These are phyloP conservation scores for Holcopasites calliopsidis DNA, from an alignment of 1,140 invertebrate species.

Conservation along the genomic window DNA sequence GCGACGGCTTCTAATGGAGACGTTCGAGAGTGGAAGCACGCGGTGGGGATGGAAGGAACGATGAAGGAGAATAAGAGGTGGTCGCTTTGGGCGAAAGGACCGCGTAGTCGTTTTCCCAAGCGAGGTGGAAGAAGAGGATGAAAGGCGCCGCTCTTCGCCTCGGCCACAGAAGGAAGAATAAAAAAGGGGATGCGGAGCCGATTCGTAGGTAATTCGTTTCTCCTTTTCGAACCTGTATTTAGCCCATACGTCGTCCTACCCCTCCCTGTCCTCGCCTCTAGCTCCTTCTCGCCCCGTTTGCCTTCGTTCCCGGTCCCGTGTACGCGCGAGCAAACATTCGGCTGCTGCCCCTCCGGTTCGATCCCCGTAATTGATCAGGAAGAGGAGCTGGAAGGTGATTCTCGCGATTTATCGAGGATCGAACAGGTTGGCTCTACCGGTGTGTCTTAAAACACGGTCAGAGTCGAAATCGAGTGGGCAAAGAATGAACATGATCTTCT, in stretches of 20 bases:
- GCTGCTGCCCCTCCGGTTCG: slow-evolving; percentile 6
- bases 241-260: slow-evolving; percentile 19
- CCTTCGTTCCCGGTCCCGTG: not conserved
- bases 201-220: slow-evolving; percentile 67
- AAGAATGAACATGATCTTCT: too few relatives aligned
- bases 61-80: slow-evolving; percentile 29
- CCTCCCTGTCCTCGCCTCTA: not conserved
- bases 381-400: slow-evolving; percentile 31
- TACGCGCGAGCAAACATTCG: slow-evolving; percentile 28
- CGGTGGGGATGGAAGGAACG: not conserved
- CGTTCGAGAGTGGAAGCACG: slow-evolving; percentile 34
- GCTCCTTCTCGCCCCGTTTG: not conserved
- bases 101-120: slow-evolving; percentile 56
- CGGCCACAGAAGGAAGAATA: slow-evolving; percentile 29
- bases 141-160: slow-evolving; percentile 56
- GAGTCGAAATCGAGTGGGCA: too few relatives aligned
- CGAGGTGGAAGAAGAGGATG: slow-evolving; percentile 61
- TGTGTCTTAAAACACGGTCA: too few relatives aligned
- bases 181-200: slow-evolving; percentile 38
- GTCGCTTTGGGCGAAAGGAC: slow-evolving; percentile 56
- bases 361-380: slow-evolving; percentile 48
- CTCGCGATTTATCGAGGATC: slow-evolving; percentile 51
- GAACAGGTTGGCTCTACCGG: not conserved
- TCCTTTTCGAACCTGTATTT: slow-evolving; percentile 67
- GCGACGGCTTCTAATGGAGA: slow-evolving; percentile 64